phyloP scores from a whole-genome alignment of 1,140 invertebrate species.

The Caenorhabditis brenneri region DNA sequence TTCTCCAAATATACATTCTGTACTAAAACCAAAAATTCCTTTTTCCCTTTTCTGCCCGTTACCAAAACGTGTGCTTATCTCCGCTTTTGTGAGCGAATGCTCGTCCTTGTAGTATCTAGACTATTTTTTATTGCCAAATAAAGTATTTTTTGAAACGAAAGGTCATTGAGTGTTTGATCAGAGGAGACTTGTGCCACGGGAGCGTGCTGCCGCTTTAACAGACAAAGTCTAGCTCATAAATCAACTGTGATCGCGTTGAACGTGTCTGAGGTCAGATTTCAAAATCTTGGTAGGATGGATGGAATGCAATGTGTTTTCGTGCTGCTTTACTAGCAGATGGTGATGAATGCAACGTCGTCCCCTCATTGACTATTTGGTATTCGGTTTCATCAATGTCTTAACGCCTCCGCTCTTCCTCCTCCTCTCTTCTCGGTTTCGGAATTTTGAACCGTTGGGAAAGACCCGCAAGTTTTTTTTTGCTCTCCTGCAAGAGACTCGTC shows the following conservation, averaged over 20 bases:
- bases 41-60: too few relatives aligned
- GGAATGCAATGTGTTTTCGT: not conserved
- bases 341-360: not conserved
- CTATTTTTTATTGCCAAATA: not conserved
- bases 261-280: constrained; percentile 26
- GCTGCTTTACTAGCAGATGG: constrained; percentile 5
- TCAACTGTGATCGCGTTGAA: constrained; percentile 1
- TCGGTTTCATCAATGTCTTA: constrained; percentile 23
- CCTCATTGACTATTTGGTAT: not conserved
- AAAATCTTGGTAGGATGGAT: not conserved
- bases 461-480: too few relatives aligned
- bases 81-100: not conserved
- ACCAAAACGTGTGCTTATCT: too few relatives aligned
- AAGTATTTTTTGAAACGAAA: not conserved
- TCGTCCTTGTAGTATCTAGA: not conserved
- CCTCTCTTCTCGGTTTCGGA: not conserved
- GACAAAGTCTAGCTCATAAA: constrained; percentile 9
- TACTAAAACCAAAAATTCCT: too few relatives aligned
- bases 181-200: not conserved
- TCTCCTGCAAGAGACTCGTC: not conserved
- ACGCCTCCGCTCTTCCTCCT: constrained; percentile 13
- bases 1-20: too few relatives aligned
- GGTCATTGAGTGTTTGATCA: constrained; percentile 20
- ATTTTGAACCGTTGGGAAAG: not conserved
- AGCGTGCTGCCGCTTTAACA: not conserved